Conservation (phyloP, 2,888 invertebrate genomes). For the Acheta domesticus region DNA sequence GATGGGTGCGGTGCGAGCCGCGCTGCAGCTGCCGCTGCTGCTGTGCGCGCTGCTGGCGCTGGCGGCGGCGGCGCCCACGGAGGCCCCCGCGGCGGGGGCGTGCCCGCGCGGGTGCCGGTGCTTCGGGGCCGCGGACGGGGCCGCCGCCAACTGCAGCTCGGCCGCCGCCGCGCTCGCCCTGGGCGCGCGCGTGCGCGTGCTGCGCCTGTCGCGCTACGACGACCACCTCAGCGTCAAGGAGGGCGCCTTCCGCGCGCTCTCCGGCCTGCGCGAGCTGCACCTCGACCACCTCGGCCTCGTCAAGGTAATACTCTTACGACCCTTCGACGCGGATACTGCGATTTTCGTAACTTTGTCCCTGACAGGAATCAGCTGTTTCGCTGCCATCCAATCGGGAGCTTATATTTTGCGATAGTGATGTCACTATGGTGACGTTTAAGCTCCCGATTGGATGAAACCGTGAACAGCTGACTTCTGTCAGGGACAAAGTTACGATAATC, state of each 20-base stretch:
- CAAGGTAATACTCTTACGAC: too few relatives aligned
- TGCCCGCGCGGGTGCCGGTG: not conserved
- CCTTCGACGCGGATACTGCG: too few relatives aligned
- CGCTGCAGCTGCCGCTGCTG: not conserved
- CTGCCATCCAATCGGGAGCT: too few relatives aligned
- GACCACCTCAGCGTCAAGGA: constrained; percentile 1
- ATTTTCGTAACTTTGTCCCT: too few relatives aligned
- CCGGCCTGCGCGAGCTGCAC: not conserved
- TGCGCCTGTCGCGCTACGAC: not conserved
- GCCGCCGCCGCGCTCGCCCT: not conserved
- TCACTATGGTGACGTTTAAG: too few relatives aligned
- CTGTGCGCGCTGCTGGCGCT: not conserved
- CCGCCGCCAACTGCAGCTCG: not conserved
- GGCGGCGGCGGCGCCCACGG: not conserved
- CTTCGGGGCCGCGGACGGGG: not conserved
- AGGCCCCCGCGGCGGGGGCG: not conserved
- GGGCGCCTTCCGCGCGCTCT: not conserved
- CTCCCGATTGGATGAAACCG: too few relatives aligned
- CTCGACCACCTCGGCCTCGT: not conserved
- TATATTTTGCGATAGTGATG: too few relatives aligned
- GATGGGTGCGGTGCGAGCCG: not conserved
- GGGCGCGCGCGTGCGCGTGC: not conserved
- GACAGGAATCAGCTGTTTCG: too few relatives aligned
- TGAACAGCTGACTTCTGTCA: too few relatives aligned
- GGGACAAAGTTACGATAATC: too few relatives aligned